A percentile compares a stretch with the other conserved stretches of the same genome.
Conservation (phyloP, 2,888 invertebrate species). For the Pseudococcus viburni region DNA sequence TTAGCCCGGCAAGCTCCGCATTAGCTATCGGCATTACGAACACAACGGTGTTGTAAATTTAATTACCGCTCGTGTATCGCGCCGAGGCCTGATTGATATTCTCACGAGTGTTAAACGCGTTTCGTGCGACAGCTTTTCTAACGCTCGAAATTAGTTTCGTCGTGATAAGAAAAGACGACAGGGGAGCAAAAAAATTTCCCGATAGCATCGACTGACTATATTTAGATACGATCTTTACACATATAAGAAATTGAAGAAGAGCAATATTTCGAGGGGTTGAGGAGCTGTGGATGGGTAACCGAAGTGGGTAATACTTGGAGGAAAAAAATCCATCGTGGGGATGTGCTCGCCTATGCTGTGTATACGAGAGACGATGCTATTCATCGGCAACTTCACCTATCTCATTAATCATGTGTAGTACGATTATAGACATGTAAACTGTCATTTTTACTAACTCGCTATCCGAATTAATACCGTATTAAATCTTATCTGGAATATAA, state of each 20-base stretch:
- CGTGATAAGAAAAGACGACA: background rate
- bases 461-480: constrained; percentile 62
- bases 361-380: background rate
- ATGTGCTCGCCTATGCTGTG: no score
- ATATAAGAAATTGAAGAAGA: no score
- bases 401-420: constrained; percentile 59
- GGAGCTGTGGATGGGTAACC: no score
- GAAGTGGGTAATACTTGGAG: no score
- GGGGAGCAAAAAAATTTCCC: no score
- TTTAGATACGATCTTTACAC: no score
- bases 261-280: no score
- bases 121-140: constrained; percentile 18
- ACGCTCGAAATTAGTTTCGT: constrained; percentile 6
- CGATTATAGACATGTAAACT: constrained; percentile 59
- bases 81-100: constrained; percentile 46
- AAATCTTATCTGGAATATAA: constrained; percentile 62
- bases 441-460: constrained; percentile 58
- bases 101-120: constrained; percentile 52
- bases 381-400: constrained; percentile 28
- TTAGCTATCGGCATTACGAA: constrained; percentile 50
- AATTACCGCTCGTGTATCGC: constrained; percentile 48
- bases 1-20: constrained; percentile 45
- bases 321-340: no score
- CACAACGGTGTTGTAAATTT: constrained; percentile 53
- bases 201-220: no score